Evolutionary conservation across 1,140 invertebrate species (phyloP).

Genomic region (Drosophila repleta): DNA sequence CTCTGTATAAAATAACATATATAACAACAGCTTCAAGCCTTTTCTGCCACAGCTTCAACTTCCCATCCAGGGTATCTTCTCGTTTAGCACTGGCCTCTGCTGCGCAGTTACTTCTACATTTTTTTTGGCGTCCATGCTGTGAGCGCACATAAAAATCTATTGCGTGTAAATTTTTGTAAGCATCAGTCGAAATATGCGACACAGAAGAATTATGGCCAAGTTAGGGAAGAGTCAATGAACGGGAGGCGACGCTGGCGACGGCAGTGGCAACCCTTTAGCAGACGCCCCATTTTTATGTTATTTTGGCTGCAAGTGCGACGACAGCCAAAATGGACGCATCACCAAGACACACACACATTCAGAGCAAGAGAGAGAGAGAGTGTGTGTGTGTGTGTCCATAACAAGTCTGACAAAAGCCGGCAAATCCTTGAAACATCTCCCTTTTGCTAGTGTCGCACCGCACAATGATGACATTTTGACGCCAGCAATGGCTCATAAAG

Average conservation of each 20-base stretch:
- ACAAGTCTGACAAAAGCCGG: constrained; percentile 59
- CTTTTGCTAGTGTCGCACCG: constrained; percentile 36
- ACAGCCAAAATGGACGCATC: constrained; percentile 34
- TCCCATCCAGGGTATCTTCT: too few species aligned
- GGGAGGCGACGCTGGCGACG: constrained; percentile 18
- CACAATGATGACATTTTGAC: constrained; percentile 77
- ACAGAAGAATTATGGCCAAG: constrained; percentile 67
- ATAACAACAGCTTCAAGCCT: too few species aligned
- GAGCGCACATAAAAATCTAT: constrained; percentile 81
- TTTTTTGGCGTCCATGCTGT: constrained; percentile 53
- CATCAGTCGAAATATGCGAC: constrained; percentile 60
- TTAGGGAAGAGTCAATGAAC: constrained; percentile 64
- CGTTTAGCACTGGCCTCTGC: background rate
- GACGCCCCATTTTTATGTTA: constrained; percentile 43
- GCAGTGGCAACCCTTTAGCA: constrained; percentile 49
- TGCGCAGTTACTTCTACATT: background rate
- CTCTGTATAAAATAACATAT: too few species aligned
- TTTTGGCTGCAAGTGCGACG: constrained; percentile 34
- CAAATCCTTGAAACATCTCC: constrained; percentile 56
- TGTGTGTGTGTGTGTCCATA: constrained; percentile 22
- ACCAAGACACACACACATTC: constrained; percentile 26
- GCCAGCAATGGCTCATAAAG: constrained; percentile 82
- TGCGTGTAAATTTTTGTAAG: constrained; percentile 79
- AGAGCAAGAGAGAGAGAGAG: constrained; percentile 8
- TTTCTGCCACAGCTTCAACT: too few species aligned